Percentiles rank a stretch among this genome's conserved stretches.
phyloP scores from a whole-genome alignment of 2,113 vertebrate genomes.

The Asarcornis scutulata region DNA sequence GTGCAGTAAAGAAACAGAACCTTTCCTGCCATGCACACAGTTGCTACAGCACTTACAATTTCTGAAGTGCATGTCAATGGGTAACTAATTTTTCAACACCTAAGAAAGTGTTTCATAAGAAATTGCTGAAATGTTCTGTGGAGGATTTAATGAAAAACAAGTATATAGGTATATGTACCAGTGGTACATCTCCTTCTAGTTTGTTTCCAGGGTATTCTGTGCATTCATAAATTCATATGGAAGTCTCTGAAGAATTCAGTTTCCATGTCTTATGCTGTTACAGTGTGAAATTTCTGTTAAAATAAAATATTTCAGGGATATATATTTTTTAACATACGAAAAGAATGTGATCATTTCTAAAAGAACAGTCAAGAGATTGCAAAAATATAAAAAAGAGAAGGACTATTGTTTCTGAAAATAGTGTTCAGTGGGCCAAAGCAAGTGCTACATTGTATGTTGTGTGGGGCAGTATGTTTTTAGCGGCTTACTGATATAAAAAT shows the following conservation, averaged over 20 bases:
- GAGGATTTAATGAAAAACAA: neutral
- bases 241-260: neutral
- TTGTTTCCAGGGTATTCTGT: neutral
- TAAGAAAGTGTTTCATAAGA: neutral
- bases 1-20: neutral
- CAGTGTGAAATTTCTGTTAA: neutral
- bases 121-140: neutral
- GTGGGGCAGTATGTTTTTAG: neutral
- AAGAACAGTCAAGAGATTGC: neutral
- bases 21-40: neutral
- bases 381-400: neutral
- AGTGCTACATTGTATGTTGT: rapidly evolving
- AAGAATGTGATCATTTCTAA: neutral
- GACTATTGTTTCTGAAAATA: neutral
- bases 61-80: neutral
- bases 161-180: neutral
- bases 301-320: neutral
- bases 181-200: neutral
- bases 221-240: neutral
- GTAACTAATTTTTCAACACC: neutral
- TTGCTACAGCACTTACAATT: neutral
- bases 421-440: neutral
- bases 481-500: neutral
- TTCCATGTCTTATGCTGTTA: neutral
- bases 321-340: neutral